Evolutionary conservation across 2,797 vertebrate genomes (phyloP).

Genomic region (Potorous gilbertii): DNA sequence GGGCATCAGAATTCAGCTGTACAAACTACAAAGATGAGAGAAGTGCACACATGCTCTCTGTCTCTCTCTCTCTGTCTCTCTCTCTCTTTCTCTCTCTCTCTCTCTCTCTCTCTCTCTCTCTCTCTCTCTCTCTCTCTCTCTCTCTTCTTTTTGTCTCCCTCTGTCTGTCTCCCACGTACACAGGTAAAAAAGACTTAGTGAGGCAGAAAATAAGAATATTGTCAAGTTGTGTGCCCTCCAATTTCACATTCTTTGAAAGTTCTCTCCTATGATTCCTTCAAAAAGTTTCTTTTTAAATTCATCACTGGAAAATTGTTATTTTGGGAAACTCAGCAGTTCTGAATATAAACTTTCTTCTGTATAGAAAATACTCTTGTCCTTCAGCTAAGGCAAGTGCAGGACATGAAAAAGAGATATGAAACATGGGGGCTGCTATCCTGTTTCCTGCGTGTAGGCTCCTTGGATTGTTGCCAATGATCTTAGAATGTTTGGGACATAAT

Average conservation of each 20-base stretch:
- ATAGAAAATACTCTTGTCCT: slow-evolving; percentile 13
- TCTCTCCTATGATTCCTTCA: slow-evolving; percentile 42
- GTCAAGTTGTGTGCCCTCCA: slow-evolving; percentile 60
- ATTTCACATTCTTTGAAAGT: slow-evolving; percentile 54
- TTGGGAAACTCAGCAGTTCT: slow-evolving; percentile 26
- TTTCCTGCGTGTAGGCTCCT: background rate
- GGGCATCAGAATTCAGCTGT: slow-evolving; percentile 72
- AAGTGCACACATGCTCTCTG: background rate
- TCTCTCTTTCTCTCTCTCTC: too few relatives aligned
- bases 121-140: too few relatives aligned
- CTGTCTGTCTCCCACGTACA: slow-evolving; percentile 32
- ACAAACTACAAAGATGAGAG: slow-evolving; percentile 29
- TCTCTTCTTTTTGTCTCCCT: too few relatives aligned
- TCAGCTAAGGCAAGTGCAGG: background rate
- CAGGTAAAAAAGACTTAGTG: slow-evolving; percentile 70
- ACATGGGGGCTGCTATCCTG: background rate
- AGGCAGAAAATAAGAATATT: slow-evolving; percentile 76
- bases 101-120: background rate
- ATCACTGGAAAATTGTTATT: background rate
- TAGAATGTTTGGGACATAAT: background rate
- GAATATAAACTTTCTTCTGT: slow-evolving; percentile 6
- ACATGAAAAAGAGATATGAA: slow-evolving; percentile 2
- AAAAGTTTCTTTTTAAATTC: slow-evolving; percentile 18
- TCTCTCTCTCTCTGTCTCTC: background rate
- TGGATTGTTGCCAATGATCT: background rate